These are phyloP conservation scores for Tenthredo scrophulariae DNA, from an alignment of 2,888 invertebrate genomes.

Conservation along the genomic window DNA sequence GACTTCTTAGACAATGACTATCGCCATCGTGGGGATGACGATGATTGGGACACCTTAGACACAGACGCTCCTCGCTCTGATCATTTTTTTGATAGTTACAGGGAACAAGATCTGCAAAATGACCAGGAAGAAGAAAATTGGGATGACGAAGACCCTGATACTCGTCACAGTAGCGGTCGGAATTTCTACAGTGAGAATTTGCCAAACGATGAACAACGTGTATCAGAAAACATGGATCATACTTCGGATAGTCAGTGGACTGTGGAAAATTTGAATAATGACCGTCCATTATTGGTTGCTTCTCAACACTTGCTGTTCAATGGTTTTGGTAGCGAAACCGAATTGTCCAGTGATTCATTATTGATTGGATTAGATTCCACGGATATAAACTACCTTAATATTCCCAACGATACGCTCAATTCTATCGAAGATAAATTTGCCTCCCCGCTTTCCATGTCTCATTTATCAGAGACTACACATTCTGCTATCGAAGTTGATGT, in stretches of 20 bases:
- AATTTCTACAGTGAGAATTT: slow-evolving; percentile 25
- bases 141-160: slow-evolving; percentile 53
- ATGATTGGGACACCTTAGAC: slow-evolving; percentile 59
- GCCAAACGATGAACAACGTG: neutral
- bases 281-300: neutral
- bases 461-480: neutral
- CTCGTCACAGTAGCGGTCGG: neutral
- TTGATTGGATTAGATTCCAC: slow-evolving; percentile 11
- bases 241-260: slow-evolving; percentile 17
- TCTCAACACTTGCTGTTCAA: neutral
- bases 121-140: slow-evolving; percentile 54
- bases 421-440: neutral
- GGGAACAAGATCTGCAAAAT: slow-evolving; percentile 14
- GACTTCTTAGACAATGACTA: slow-evolving; percentile 48
- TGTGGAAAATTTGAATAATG: slow-evolving; percentile 26
- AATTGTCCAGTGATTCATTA: neutral
- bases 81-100: slow-evolving; percentile 48
- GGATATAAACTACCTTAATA: neutral
- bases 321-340: neutral
- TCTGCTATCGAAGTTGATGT: neutral
- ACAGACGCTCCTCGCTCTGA: slow-evolving; percentile 54
- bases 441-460: neutral
- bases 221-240: neutral
- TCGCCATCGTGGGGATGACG: slow-evolving; percentile 36
- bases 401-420: neutral